Conservation (phyloP, 2,888 invertebrate genomes). For the Cactoblastis cactorum region DNA sequence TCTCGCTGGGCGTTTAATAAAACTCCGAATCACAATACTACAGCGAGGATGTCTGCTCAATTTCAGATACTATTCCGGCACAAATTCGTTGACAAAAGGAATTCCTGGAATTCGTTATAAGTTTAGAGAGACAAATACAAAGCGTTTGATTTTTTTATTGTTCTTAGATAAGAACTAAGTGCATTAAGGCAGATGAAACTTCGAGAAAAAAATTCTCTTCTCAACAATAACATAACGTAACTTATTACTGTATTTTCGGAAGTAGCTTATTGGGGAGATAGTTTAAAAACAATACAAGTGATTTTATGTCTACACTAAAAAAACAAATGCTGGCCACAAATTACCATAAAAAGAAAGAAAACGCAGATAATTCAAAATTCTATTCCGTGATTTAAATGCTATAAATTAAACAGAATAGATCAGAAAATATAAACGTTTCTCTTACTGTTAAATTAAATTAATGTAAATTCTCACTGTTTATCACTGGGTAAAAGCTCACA, state of each 20-base stretch:
- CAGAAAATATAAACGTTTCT: not conserved
- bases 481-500: not conserved
- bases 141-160: not conserved
- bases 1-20: not conserved
- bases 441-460: too few species aligned
- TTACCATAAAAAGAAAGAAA: too few species aligned
- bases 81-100: conserved; percentile 7
- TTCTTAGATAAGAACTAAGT: not conserved
- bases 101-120: not conserved
- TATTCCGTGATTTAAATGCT: not conserved
- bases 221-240: too few species aligned
- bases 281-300: too few species aligned
- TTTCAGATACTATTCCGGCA: conserved; percentile 1
- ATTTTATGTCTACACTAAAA: too few species aligned
- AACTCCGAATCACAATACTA: conserved; percentile 4
- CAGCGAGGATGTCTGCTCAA: not conserved
- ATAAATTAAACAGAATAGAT: not conserved
- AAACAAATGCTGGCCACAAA: not conserved
- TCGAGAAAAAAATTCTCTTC: too few species aligned
- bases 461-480: not conserved
- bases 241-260: too few species aligned
- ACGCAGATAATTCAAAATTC: too few species aligned
- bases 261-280: too few species aligned
- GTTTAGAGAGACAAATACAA: not conserved
- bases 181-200: too few species aligned